Conservation (phyloP, 2,797 vertebrate species). For the Coendou prehensilis region DNA sequence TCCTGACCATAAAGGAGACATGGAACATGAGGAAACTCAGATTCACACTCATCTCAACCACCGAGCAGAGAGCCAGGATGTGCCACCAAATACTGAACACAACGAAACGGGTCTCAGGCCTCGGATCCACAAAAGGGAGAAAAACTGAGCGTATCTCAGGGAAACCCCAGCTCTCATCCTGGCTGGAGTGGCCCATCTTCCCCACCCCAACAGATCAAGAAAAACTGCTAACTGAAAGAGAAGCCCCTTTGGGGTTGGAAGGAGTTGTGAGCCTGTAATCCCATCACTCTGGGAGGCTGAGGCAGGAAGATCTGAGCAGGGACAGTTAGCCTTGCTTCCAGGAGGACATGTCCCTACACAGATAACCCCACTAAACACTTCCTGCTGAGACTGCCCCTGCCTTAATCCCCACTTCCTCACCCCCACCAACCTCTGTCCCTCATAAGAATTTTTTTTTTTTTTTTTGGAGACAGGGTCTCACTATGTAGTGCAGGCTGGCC, state of each 20-base stretch:
- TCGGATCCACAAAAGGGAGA: background rate
- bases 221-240: conserved; percentile 14
- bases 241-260: background rate
- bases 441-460: background rate
- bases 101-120: conserved; percentile 23
- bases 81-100: background rate
- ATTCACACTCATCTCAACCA: background rate
- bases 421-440: background rate
- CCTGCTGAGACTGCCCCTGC: background rate
- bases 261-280: background rate
- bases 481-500: background rate
- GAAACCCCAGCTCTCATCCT: background rate
- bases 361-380: background rate
- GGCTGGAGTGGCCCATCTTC: background rate
- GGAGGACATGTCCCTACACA: background rate
- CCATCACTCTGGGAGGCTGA: background rate
- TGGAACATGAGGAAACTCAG: background rate
- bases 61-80: background rate
- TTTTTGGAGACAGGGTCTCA: no score
- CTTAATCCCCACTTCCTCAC: background rate
- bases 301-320: background rate
- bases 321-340: background rate
- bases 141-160: background rate
- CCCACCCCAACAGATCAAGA: background rate
- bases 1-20: conserved; percentile 9